These are phyloP conservation scores for Antechinus flavipes DNA, from an alignment of 2,113 vertebrate genomes.

Conservation along the genomic window DNA sequence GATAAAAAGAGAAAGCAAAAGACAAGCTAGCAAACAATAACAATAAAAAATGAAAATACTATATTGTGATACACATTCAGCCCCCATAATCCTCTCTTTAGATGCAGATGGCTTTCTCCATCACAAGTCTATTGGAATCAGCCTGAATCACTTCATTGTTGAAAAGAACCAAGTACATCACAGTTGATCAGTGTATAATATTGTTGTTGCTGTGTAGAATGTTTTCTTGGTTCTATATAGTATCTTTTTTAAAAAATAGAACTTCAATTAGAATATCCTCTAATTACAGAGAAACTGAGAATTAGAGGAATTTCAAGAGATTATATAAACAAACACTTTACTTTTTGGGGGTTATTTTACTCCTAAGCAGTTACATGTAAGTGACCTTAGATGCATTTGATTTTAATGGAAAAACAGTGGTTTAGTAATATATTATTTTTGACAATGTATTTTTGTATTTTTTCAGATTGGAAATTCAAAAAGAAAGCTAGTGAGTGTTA, in stretches of 20 bases:
- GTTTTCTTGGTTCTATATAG: background rate
- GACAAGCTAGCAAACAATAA: too few relatives aligned
- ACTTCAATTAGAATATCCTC: background rate
- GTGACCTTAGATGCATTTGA: conserved; percentile 9
- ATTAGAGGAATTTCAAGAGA: background rate
- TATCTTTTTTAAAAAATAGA: conserved; percentile 25
- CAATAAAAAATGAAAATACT: too few relatives aligned
- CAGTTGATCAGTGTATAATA: too few relatives aligned
- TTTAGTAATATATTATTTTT: conserved; percentile 34
- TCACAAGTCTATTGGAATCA: too few relatives aligned
- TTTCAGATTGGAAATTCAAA: conserved; percentile 96
- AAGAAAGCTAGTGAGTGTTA: conserved; percentile 92
- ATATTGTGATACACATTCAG: too few relatives aligned
- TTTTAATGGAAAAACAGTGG: conserved; percentile 24
- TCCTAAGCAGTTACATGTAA: conserved; percentile 5
- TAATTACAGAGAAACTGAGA: background rate
- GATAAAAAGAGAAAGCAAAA: too few relatives aligned
- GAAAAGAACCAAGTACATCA: too few relatives aligned
- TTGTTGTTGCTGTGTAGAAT: too few relatives aligned
- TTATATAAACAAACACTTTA: background rate
- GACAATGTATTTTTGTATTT: conserved; percentile 69
- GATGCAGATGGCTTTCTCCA: too few relatives aligned
- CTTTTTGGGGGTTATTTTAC: conserved; percentile 6
- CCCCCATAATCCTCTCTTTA: too few relatives aligned
- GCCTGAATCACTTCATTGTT: too few relatives aligned